Evolutionary conservation across 2,888 invertebrate species (phyloP).

Genomic region (Oscheius sp.): DNA sequence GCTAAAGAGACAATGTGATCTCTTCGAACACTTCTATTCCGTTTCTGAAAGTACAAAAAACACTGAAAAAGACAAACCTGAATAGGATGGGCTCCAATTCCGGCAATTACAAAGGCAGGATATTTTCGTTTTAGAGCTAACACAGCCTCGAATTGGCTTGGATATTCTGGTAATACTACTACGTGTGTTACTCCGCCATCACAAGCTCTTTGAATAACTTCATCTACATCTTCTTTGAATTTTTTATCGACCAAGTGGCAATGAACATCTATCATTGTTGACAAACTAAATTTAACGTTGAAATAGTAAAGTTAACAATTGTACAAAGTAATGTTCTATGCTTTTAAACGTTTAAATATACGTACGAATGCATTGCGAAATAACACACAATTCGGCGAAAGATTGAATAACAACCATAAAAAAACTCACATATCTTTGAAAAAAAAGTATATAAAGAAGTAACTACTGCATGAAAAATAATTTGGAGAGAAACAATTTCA

Average conservation of each 20-base stretch:
- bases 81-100: conserved; percentile 70
- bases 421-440: too few relatives aligned
- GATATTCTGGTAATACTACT: conserved; percentile 64
- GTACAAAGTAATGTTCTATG: too few relatives aligned
- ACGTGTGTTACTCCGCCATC: conserved; percentile 54
- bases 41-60: conserved; percentile 35
- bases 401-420: too few relatives aligned
- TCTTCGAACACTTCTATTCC: conserved; percentile 38
- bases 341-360: too few relatives aligned
- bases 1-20: conserved; percentile 70
- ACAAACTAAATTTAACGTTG: background rate
- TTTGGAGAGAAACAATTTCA: too few relatives aligned
- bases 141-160: conserved; percentile 57
- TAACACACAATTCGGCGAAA: too few relatives aligned
- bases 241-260: conserved; percentile 64
- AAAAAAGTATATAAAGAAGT: too few relatives aligned
- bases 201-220: conserved; percentile 53
- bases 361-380: too few relatives aligned
- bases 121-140: conserved; percentile 53
- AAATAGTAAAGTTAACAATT: too few relatives aligned
- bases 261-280: conserved; percentile 65
- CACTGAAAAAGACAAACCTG: conserved; percentile 51
- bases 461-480: too few relatives aligned
- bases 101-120: conserved; percentile 59
- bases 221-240: conserved; percentile 60